A percentile compares a stretch with the other conserved stretches of the same genome.
These are phyloP conservation scores for Gerris lacustris DNA, from an alignment of 2,888 invertebrate genomes.

Conservation along the genomic window DNA sequence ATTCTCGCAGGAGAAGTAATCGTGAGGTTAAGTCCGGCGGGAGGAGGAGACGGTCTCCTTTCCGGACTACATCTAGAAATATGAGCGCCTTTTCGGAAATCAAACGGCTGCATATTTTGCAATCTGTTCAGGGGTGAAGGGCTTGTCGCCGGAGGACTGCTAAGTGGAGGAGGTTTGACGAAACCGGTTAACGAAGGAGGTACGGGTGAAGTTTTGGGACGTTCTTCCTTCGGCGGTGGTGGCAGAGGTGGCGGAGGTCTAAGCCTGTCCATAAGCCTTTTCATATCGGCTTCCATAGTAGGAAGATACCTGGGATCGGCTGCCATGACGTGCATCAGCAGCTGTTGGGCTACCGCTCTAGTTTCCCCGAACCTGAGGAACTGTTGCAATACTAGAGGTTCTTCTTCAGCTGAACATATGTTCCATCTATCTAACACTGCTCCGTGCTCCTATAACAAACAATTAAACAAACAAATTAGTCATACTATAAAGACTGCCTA, in stretches of 20 bases:
- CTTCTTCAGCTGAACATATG: slow-evolving; percentile 75
- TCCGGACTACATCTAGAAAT: slow-evolving; percentile 29
- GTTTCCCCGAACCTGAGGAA: slow-evolving; percentile 84
- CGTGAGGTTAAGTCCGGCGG: slow-evolving; percentile 46
- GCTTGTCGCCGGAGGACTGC: slow-evolving; percentile 49
- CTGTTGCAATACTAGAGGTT: slow-evolving; percentile 81
- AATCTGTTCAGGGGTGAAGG: slow-evolving; percentile 74
- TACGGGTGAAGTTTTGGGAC: slow-evolving; percentile 39
- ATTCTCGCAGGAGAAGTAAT: slow-evolving; percentile 40
- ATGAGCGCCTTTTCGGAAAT: slow-evolving; percentile 59
- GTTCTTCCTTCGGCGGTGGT: slow-evolving; percentile 35
- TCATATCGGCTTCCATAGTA: slow-evolving; percentile 44
- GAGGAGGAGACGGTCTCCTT: slow-evolving; percentile 34
- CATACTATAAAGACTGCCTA: neutral
- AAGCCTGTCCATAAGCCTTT: slow-evolving; percentile 44
- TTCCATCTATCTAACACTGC: slow-evolving; percentile 75
- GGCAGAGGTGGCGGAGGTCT: slow-evolving; percentile 38
- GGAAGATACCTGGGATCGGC: slow-evolving; percentile 39
- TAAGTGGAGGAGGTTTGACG: slow-evolving; percentile 24
- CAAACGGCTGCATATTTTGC: slow-evolving; percentile 92
- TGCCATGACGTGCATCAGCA: slow-evolving; percentile 38
- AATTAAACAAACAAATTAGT: neutral
- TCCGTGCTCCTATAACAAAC: slow-evolving; percentile 64
- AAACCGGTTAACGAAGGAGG: slow-evolving; percentile 34
- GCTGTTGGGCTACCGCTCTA: slow-evolving; percentile 62